phyloP scores from a whole-genome alignment of 2,888 invertebrate species.

The Epistrophe grossulariae region DNA sequence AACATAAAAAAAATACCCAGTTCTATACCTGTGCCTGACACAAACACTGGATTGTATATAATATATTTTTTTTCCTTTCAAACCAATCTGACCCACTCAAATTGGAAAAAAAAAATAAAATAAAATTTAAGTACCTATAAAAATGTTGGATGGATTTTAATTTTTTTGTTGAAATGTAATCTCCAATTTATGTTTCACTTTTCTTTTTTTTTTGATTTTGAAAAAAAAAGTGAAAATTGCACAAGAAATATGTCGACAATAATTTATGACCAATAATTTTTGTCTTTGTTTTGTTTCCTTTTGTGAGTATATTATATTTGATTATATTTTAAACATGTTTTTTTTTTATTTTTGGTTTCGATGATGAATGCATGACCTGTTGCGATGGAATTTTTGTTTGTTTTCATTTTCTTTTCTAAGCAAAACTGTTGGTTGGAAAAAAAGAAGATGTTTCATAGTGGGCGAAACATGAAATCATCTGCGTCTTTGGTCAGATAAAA shows the following conservation, averaged over 20 bases:
- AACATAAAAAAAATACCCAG: background rate
- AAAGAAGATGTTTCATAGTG: background rate
- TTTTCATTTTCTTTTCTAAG: constrained; percentile 25
- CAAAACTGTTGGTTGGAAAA: constrained; percentile 23
- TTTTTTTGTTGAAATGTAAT: constrained; percentile 17
- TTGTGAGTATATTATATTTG: background rate
- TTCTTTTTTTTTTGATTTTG: constrained; percentile 2
- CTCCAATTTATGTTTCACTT: constrained; percentile 25
- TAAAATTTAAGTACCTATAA: constrained; percentile 20
- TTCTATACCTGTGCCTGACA: constrained; percentile 40
- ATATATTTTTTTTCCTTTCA: background rate
- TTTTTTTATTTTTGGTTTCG: constrained; percentile 19
- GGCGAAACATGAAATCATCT: constrained; percentile 24
- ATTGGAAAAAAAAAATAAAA: constrained; percentile 29
- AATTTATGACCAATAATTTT: constrained; percentile 49
- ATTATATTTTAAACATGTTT: constrained; percentile 11
- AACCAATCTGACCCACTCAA: constrained; percentile 33
- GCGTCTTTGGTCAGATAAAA: constrained; percentile 4
- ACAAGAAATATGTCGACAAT: constrained; percentile 40
- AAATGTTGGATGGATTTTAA: constrained; percentile 34
- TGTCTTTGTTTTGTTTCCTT: constrained; percentile 23
- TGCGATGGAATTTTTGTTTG: constrained; percentile 58
- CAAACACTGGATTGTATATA: constrained; percentile 1
- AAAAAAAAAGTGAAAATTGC: constrained; percentile 66
- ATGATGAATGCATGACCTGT: constrained; percentile 57